These are phyloP conservation scores for Sinocyclocheilus rhinocerous DNA, from an alignment of 2,113 vertebrate genomes.

Conservation along the genomic window DNA sequence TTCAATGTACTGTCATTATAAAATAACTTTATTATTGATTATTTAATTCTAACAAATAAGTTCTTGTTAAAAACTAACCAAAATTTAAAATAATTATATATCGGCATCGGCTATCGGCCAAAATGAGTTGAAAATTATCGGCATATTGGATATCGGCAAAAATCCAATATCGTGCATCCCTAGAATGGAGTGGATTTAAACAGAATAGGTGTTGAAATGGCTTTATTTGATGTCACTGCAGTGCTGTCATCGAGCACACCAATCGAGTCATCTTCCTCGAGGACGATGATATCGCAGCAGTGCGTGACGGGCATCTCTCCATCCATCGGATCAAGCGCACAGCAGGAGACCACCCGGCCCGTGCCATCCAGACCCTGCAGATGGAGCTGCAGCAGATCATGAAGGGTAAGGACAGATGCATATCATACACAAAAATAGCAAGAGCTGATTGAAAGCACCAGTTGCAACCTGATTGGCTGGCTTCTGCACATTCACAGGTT, in stretches of 20 bases:
- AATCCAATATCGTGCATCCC: no score
- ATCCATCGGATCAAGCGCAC: slow-evolving; percentile 95
- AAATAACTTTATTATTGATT: no score
- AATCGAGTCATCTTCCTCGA: slow-evolving; percentile 97
- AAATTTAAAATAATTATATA: no score
- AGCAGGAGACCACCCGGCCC: slow-evolving; percentile 87
- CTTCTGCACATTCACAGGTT: background rate
- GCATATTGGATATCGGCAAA: no score
- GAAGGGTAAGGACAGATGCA: slow-evolving; percentile 82
- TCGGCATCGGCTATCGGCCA: no score
- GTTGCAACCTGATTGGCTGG: background rate
- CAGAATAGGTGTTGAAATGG: background rate
- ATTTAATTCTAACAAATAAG: no score
- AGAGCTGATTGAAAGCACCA: background rate
- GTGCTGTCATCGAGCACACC: slow-evolving; percentile 96
- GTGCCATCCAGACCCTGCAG: slow-evolving; percentile 95
- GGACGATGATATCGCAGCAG: slow-evolving; percentile 94
- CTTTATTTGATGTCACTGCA: slow-evolving; percentile 54
- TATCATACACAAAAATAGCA: background rate
- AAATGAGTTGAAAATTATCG: no score
- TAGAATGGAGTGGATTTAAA: background rate
- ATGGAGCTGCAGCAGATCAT: slow-evolving; percentile 99
- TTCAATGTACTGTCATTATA: no score
- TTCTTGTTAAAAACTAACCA: no score
- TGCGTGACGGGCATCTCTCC: slow-evolving; percentile 89